Evolutionary conservation across 2,113 vertebrate genomes (phyloP).

Genomic region (Ptyas mucosa): DNA sequence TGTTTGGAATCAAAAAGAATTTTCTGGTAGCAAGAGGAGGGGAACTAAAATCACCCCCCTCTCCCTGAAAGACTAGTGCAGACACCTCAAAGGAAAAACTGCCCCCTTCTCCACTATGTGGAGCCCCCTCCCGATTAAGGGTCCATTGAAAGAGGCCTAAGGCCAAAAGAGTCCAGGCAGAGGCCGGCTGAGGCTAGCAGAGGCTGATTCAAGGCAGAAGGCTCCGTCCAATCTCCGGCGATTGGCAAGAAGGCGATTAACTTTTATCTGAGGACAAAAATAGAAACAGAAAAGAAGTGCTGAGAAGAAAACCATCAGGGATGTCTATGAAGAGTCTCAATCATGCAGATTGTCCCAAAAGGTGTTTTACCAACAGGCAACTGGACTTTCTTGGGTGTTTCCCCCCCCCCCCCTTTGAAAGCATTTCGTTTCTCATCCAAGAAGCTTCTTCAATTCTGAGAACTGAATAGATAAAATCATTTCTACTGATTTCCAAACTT

Average conservation of each 20-base stretch:
- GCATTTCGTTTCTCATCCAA: not conserved
- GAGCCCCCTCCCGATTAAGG: constrained; percentile 43
- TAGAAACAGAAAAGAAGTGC: not conserved
- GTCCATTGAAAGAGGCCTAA: constrained; percentile 54
- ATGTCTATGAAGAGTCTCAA: not conserved
- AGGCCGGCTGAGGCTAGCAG: constrained; percentile 55
- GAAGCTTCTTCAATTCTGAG: not conserved
- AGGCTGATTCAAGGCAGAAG: constrained; percentile 44
- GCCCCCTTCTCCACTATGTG: constrained; percentile 49
- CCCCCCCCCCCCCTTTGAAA: not conserved
- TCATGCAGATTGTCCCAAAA: not conserved
- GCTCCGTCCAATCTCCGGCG: constrained; percentile 64
- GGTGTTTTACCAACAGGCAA: not conserved
- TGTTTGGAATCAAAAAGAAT: constrained; percentile 62
- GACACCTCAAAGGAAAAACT: constrained; percentile 65
- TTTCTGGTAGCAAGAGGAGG: constrained; percentile 58
- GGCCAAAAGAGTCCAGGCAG: constrained; percentile 54
- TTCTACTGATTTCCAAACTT: no score
- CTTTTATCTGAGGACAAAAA: constrained; percentile 65
- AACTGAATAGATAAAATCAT: not conserved
- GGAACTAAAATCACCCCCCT: constrained; percentile 36
- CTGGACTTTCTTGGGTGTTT: no score
- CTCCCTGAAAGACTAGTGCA: constrained; percentile 68
- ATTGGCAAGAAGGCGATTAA: constrained; percentile 60
- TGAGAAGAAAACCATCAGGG: not conserved